Evolutionary conservation across 2,797 vertebrate genomes (phyloP), one percentile per base, ranked within the genome.

Genomic region (Myiotriccus ornatus): DNA sequence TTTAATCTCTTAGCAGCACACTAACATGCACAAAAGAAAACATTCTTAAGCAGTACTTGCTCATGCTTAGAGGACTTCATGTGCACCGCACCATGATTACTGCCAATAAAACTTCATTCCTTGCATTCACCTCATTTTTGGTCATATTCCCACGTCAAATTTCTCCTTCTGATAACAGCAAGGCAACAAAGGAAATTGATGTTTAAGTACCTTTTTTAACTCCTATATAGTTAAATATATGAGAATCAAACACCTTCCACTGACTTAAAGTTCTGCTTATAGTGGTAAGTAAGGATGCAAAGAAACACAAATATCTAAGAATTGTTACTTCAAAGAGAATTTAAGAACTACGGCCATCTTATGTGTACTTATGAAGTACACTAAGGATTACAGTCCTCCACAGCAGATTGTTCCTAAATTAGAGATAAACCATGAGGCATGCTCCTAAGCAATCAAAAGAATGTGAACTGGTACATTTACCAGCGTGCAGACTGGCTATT

Each of bases 231-330:
- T 82, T 75, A 93, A 84, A 93, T 60, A 25, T 27, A 84, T 53
- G 73, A 74, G 49, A 87, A 80, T 37, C 37, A 79, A 91, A 70
- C 10, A 68, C 49, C 52, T 70, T 74, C 75, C 43, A 37, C 14
- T 37, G 55, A 65, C 49, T 68, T 85, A 41, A 87, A 89, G 65
- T 46, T 90, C 67, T 80, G 25, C 44, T 94, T 86, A 69, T 71
- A 87, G 91, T 27, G 73, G 84, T 87, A 92, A 94, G 84, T 86
- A 83, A 56, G 79, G 68, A 87, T 57, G 49, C 13, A 52, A 79
- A 9, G 19, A 68, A 62, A 49, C 22, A 46, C 7, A 5, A 70
- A 46, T 94, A 93, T 43, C 43, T 59, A 55, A 82, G 23, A 78
- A 89, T 12, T 34, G 16, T 35, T 20, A 64, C 15, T 50, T 75